Percentiles rank a stretch among this genome's conserved stretches.
These are phyloP conservation scores for Syritta pipiens DNA, from an alignment of 2,888 invertebrate genomes.

Conservation along the genomic window DNA sequence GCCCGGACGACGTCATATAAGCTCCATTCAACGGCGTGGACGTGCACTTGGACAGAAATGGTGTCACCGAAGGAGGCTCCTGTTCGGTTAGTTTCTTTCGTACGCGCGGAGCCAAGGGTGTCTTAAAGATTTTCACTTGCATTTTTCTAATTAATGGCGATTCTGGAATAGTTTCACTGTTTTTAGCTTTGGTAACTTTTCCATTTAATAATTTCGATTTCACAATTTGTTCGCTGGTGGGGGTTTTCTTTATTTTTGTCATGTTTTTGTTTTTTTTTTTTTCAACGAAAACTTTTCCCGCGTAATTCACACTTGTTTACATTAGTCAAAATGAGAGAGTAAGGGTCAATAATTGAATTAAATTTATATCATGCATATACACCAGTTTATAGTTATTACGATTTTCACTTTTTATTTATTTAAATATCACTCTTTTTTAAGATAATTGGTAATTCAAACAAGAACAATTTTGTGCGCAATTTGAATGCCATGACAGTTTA, in stretches of 20 bases:
- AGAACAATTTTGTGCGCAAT: neutral
- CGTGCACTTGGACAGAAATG: neutral
- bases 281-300: neutral
- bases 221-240: neutral
- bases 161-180: neutral
- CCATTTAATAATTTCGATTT: neutral
- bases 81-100: neutral
- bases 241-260: constrained; percentile 22
- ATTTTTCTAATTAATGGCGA: neutral
- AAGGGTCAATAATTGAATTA: too few species aligned
- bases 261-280: constrained; percentile 4
- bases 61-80: neutral
- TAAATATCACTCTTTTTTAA: neutral
- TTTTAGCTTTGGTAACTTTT: constrained; percentile 13
- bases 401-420: neutral
- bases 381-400: too few species aligned
- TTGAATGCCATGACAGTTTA: neutral
- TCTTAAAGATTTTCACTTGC: neutral
- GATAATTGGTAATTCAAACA: neutral
- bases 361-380: neutral
- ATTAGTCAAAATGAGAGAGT: too few species aligned
- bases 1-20: too few species aligned
- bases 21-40: constrained; percentile 21
- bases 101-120: neutral
- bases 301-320: neutral